phyloP scores from a whole-genome alignment of 2,797 vertebrate genomes.

The Paratrypauchen microcephalus region DNA sequence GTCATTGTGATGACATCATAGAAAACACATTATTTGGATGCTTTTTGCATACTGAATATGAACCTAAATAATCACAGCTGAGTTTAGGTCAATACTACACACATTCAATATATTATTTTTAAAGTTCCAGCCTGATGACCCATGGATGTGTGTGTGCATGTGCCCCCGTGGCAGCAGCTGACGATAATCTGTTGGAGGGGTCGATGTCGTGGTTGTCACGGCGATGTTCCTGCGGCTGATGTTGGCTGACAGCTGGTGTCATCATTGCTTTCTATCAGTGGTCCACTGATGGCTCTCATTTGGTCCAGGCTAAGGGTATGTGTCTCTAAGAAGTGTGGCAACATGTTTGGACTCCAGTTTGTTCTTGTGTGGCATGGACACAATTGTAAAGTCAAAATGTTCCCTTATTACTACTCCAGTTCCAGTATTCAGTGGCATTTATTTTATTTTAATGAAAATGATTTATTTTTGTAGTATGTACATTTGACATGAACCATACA shows the following conservation, averaged over 20 bases:
- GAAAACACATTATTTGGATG: too few relatives aligned
- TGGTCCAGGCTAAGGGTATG: constrained; percentile 34
- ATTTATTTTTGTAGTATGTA: background rate
- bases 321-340: constrained; percentile 46
- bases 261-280: constrained; percentile 67
- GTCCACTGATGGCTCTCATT: constrained; percentile 61
- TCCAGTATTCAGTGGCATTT: background rate
- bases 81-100: background rate
- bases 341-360: constrained; percentile 31
- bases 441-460: background rate
- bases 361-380: constrained; percentile 10
- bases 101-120: background rate
- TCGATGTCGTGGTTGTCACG: constrained; percentile 74
- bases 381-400: background rate
- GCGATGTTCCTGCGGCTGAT: constrained; percentile 69
- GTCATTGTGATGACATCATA: background rate
- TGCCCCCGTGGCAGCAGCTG: constrained; percentile 50
- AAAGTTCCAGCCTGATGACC: background rate
- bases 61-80: background rate
- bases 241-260: constrained; percentile 73
- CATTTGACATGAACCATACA: background rate
- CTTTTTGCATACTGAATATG: background rate
- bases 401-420: background rate
- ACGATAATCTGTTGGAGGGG: constrained; percentile 74
- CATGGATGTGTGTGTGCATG: constrained; percentile 6